Evolutionary conservation across 1,140 invertebrate species (phyloP), one percentile per base, ranked within the genome.

Genomic region (Drosophila melanica): DNA sequence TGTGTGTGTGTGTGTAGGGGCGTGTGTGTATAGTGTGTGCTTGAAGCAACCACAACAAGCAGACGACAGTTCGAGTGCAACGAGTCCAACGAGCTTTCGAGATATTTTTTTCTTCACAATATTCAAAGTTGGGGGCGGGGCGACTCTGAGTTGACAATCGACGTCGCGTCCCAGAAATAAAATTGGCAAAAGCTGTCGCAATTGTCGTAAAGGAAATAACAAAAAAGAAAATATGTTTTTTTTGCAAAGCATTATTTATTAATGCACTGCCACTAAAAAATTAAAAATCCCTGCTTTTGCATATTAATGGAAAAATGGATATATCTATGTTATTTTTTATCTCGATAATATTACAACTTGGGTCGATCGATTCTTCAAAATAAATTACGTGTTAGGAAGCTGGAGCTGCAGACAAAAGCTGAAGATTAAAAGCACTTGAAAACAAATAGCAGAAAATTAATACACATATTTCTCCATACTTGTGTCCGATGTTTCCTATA

Each of bases 11-110:
- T 50, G 63, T 57, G 11, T n/a, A 35, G 44, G 35, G 53, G 39
- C 27, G 64, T 58, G 10, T 48, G 44, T 55, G 27, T 27, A 6
- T 27, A 27, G 27, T 23, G 60, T 55, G 20, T 63, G 68, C 60
- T 65, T 47, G 30, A 48, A 37, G 37, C 33, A 66, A 66, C 37
- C 53, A 66, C 62, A 72, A 44, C 23, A 39, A 41, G 10, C 41
- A 64, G 50, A 53, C 48, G 39, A 54, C 41, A 33, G 10, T 35
- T 35, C 33, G 14, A 51, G 5, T 55, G 67, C 60, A 48, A 4
- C 45, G 20, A 47, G 45, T 47, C 44, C 37, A 39, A 39, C 27
- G 14, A 11, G 30, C 9, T 51, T n/a, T 51, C 11, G 23, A 51
- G 27, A 3, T 35, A 16, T 3, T 10, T 33, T 51, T 30, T 35